Base-by-base conservation (phyloP, 2,113 vertebrate species). In the Myotis brandtii region DNA sequence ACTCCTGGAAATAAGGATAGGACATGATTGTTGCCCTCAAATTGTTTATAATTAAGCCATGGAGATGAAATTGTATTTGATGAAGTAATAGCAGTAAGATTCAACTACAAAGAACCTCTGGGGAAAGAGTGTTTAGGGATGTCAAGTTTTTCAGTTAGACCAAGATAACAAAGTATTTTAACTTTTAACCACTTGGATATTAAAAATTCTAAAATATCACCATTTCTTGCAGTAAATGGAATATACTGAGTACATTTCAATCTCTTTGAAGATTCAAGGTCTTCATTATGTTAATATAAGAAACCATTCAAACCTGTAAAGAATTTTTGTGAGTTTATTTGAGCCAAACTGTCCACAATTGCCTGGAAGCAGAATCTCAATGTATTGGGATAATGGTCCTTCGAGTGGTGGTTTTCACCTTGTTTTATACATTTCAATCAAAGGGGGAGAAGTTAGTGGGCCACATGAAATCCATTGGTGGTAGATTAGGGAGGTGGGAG, bases 141-240 rank as follows among this genome's bases (percentile, higher is more conserved):
- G 76, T 17, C 9, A 52, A 66, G 32, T 30, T 95, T 93, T 88
- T 85, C 34, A 91, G 6, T 69, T 89, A 59, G 76, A 46, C 2
- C 48, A 91, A 93, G 21, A 5, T 75, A 84, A 80, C 77, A 69
- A 81, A 87, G 66, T 93, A 96, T 62, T 96, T 93, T 90, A 77
- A 86, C 3, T 87, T 95, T 40, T 84, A 88, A n/a, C 6, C 2
- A 46, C 9, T 92, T 93, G 9, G 3, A 86, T 59, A 73, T 21
- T 34, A 88, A 64, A 43, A 62, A 43, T 64, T 73, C 30, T 82
- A 77, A 85, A 93, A 59, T 48, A 34, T 12, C 14, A 23, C 16
- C 10, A 27, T 76, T 93, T 85, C 25, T 70, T 93, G 11, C 30
- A 85, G 0, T 90, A 90, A 73, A 79, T 80, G 18, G 34, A 91